A percentile compares a stretch with the other conserved stretches of the same genome.
Conservation (phyloP, 2,113 vertebrate genomes). For the Oriolus oriolus region DNA sequence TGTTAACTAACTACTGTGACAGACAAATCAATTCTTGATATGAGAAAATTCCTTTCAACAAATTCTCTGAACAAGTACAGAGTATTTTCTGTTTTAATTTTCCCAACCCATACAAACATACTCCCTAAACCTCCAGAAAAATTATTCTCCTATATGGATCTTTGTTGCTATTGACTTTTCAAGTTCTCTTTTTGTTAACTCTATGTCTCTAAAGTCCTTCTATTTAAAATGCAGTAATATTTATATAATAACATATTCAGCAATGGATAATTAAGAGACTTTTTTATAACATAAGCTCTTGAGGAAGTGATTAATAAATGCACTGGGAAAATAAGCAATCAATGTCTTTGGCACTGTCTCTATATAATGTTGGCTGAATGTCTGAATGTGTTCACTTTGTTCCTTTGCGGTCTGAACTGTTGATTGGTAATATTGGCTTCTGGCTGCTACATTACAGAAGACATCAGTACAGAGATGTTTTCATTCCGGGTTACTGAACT, state of each 20-base stretch:
- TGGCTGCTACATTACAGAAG: not conserved
- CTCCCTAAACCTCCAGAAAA: not conserved
- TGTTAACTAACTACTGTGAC: not conserved
- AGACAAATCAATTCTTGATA: not conserved
- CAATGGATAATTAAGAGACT: not conserved
- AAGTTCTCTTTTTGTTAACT: not conserved
- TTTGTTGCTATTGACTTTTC: not conserved
- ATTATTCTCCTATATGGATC: not conserved
- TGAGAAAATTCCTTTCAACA: not conserved
- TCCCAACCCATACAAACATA: not conserved
- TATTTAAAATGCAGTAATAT: not conserved
- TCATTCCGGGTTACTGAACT: not conserved
- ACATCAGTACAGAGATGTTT: not conserved
- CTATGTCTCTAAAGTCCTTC: not conserved
- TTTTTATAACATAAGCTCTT: not conserved
- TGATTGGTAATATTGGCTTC: not conserved
- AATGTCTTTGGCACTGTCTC: not conserved
- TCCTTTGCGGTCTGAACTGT: not conserved
- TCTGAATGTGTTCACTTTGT: not conserved
- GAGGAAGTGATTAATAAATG: constrained; percentile 16
- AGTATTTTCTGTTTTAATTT: not conserved
- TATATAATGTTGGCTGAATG: not conserved
- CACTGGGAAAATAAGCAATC: not conserved
- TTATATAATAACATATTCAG: not conserved
- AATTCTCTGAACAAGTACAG: not conserved